phyloP scores from a whole-genome alignment of 2,888 invertebrate species.

The Oscheius sp. region DNA sequence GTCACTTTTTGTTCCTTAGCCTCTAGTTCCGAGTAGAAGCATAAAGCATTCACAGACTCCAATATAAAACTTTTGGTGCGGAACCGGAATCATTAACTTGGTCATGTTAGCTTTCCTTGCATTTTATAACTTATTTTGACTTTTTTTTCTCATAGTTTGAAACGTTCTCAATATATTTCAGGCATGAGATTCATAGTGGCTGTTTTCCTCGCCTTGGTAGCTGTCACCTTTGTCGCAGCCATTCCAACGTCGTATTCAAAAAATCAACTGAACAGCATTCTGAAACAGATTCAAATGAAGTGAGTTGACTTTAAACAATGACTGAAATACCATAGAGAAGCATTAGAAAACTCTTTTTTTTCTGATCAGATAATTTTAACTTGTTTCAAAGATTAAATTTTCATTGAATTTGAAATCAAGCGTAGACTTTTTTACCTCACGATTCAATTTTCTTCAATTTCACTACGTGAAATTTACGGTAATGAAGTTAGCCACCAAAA shows the following conservation, averaged over 20 bases:
- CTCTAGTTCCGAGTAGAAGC: background rate
- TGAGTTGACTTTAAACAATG: slow-evolving; percentile 22
- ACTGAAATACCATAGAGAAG: background rate
- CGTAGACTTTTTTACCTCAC: too few relatives aligned
- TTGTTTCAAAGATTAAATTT: background rate
- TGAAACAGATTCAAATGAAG: slow-evolving; percentile 60
- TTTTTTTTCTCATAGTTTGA: background rate
- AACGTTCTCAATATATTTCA: slow-evolving; percentile 36
- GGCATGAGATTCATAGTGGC: slow-evolving; percentile 44
- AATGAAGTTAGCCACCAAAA: too few relatives aligned
- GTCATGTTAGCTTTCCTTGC: background rate
- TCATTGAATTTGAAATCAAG: too few relatives aligned
- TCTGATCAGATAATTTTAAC: background rate
- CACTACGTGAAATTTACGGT: too few relatives aligned
- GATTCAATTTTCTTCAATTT: too few relatives aligned
- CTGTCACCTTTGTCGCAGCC: slow-evolving; percentile 37
- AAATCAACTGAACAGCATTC: slow-evolving; percentile 48
- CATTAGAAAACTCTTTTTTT: background rate
- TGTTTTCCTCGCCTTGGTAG: slow-evolving; percentile 39
- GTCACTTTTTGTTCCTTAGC: background rate
- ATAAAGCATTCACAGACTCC: background rate
- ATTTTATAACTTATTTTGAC: background rate
- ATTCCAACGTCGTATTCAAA: slow-evolving; percentile 54
- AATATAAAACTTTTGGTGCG: slow-evolving; percentile 1
- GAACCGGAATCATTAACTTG: background rate